These are phyloP conservation scores for Lutraria lutraria DNA, from an alignment of 2,888 invertebrate genomes.

Conservation along the genomic window DNA sequence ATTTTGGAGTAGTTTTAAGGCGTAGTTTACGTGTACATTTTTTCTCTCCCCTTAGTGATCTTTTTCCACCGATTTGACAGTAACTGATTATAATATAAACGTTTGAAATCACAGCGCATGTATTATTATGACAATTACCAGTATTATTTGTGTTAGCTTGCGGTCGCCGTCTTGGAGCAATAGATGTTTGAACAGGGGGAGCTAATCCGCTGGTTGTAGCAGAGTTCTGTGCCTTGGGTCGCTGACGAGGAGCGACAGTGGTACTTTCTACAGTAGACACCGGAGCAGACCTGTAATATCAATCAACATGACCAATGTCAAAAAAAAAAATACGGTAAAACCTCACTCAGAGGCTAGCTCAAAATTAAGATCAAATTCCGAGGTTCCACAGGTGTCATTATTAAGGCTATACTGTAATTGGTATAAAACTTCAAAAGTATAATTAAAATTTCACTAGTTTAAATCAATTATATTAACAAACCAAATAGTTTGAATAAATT, in stretches of 20 bases:
- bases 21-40: no score
- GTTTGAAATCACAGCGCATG: no score
- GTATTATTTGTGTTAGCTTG: constrained; percentile 73
- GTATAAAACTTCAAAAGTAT: no score
- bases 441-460: no score
- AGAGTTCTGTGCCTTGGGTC: constrained; percentile 90
- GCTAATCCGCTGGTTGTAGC: constrained; percentile 72
- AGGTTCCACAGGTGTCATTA: neutral
- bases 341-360: no score
- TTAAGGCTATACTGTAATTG: neutral
- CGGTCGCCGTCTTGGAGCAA: constrained; percentile 80
- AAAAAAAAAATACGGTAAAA: neutral
- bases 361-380: no score
- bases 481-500: no score
- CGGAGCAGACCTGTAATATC: constrained; percentile 47
- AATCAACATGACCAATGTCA: neutral
- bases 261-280: constrained; percentile 89
- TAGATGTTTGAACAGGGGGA: constrained; percentile 84
- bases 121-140: constrained; percentile 9
- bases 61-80: no score
- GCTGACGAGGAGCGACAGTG: constrained; percentile 93
- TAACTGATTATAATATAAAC: no score
- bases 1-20: no score
- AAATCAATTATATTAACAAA: no score
- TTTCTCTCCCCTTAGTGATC: no score